Evolutionary conservation across 2,888 invertebrate genomes (phyloP).

Genomic region (Pollenia griseotomentosa): DNA sequence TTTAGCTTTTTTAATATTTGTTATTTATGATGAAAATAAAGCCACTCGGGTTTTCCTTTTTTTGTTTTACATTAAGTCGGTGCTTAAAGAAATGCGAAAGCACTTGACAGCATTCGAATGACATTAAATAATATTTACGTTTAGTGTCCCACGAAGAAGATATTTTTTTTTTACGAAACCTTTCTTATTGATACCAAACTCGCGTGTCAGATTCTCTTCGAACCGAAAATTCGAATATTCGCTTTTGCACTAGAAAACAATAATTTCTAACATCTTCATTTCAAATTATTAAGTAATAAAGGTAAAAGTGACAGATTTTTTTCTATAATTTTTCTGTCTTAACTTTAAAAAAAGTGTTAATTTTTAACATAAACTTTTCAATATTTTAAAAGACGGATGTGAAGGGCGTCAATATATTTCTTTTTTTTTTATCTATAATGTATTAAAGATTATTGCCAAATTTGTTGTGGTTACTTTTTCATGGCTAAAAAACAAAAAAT

Average conservation of each 20-base stretch:
- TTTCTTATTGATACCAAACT: no score
- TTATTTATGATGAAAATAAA: no score
- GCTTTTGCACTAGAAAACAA: neutral
- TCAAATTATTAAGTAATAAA: neutral
- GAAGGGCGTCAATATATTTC: neutral
- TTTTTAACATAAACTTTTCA: neutral
- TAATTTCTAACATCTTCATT: neutral
- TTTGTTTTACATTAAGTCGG: no score
- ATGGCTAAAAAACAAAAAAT: no score
- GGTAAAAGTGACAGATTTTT: neutral
- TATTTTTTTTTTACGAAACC: no score
- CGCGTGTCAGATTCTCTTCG: no score
- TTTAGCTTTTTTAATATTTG: no score
- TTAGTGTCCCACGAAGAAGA: no score
- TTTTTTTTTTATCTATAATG: neutral
- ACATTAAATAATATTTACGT: no score
- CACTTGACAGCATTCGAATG: no score
- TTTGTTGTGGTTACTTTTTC: conserved; percentile 3
- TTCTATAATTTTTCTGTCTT: neutral
- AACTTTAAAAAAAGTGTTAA: neutral
- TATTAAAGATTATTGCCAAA: conserved; percentile 16
- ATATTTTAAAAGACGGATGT: neutral
- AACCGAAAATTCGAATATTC: neutral
- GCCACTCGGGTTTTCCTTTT: no score
- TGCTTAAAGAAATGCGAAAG: no score